Percentiles rank a stretch among this genome's conserved stretches.
Conservation (phyloP, 2,888 invertebrate species). For the Ichneumon xanthorius region DNA sequence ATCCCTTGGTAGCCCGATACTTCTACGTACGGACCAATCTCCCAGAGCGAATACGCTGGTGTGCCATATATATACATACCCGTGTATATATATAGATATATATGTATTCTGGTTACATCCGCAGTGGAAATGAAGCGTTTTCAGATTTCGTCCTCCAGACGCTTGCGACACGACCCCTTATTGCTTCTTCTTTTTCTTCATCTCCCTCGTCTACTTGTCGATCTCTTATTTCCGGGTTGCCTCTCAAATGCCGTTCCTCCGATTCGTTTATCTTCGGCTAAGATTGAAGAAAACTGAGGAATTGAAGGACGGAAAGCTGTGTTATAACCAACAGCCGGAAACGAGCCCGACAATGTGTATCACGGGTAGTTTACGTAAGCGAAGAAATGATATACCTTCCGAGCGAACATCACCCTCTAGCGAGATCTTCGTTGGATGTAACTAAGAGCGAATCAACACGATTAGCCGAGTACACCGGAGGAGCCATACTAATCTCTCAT, state of each 20-base stretch:
- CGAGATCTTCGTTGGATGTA: constrained; percentile 8
- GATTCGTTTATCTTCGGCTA: constrained; percentile 9
- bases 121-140: constrained; percentile 63
- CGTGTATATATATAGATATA: neutral
- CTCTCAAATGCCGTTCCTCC: constrained; percentile 66
- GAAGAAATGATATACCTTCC: neutral
- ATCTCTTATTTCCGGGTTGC: constrained; percentile 70
- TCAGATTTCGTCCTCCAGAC: constrained; percentile 67
- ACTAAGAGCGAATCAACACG: constrained; percentile 50
- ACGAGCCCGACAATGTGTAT: neutral
- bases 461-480: constrained; percentile 42
- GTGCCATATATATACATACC: neutral
- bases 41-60: neutral
- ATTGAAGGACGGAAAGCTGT: neutral
- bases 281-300: constrained; percentile 14
- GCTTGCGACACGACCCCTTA: neutral
- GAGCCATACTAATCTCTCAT: constrained; percentile 13
- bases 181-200: neutral
- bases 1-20: constrained; percentile 1
- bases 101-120: constrained; percentile 38
- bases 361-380: constrained; percentile 9
- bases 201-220: neutral
- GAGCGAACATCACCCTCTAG: neutral
- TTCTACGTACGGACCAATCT: constrained; percentile 1
- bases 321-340: neutral